phyloP scores from a whole-genome alignment of 2,113 vertebrate species.

The Petromus typicus region DNA sequence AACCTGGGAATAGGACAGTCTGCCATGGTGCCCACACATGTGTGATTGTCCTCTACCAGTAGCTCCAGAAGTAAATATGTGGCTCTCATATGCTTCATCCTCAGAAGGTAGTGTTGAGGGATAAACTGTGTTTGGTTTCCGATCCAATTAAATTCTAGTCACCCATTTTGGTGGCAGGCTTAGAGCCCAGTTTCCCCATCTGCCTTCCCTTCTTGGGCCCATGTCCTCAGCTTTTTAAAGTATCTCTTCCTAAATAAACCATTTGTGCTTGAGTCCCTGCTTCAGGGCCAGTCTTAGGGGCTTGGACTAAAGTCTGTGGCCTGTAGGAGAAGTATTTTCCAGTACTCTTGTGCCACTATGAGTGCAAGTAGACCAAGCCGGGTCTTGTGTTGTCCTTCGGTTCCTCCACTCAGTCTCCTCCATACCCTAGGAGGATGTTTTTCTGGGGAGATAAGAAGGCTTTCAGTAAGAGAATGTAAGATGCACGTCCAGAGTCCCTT shows the following conservation, averaged over 20 bases:
- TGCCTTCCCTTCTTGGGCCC: neutral
- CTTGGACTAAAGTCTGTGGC: neutral
- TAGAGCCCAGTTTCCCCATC: neutral
- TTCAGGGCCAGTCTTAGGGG: neutral
- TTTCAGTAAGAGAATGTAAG: neutral
- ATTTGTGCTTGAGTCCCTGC: neutral
- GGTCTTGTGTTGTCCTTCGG: neutral
- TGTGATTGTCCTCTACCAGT: neutral
- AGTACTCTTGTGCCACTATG: neutral
- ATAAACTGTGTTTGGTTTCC: neutral
- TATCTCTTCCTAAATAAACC: neutral
- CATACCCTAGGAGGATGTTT: neutral
- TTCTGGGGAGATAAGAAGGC: neutral
- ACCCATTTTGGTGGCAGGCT: neutral
- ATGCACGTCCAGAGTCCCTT: neutral
- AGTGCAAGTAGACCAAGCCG: neutral
- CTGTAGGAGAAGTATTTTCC: neutral
- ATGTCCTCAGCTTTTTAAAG: neutral
- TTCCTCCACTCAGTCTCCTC: neutral
- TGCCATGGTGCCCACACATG: neutral
- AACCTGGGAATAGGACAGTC: neutral
- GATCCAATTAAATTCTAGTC: neutral
- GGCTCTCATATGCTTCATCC: neutral
- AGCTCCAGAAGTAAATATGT: neutral
- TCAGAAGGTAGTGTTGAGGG: neutral